These are phyloP conservation scores for Myiopsitta monachus DNA, from an alignment of 2,113 vertebrate species.

Conservation along the genomic window DNA sequence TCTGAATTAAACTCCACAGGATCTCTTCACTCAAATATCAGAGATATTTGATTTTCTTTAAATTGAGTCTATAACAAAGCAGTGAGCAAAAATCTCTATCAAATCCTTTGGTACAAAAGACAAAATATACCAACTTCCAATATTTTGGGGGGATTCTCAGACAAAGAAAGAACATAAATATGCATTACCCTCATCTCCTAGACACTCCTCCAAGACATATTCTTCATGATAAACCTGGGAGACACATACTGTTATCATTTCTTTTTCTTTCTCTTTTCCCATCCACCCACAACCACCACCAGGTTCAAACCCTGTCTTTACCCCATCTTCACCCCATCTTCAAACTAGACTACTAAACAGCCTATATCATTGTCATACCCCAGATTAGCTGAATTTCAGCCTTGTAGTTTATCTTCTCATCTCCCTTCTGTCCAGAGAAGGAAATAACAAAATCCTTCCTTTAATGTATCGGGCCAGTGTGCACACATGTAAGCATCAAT, in stretches of 20 bases:
- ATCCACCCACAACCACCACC: rapidly evolving
- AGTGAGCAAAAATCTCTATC: not conserved
- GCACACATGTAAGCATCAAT: not conserved
- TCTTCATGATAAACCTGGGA: not conserved
- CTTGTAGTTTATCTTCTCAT: not conserved
- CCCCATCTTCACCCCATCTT: not conserved
- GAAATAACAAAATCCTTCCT: not conserved
- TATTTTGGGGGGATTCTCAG: not conserved
- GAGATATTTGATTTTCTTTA: not conserved
- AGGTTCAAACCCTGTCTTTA: not conserved
- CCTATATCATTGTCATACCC: not conserved
- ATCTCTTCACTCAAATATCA: not conserved
- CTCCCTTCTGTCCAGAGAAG: not conserved
- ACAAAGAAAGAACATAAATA: not conserved
- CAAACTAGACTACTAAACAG: not conserved
- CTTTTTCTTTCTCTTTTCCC: not conserved
- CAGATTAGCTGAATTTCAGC: not conserved
- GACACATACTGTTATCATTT: rapidly evolving
- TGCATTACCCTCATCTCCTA: not conserved
- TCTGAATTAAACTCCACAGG: not conserved
- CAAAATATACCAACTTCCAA: not conserved
- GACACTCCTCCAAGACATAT: rapidly evolving
- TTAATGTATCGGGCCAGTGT: not conserved
- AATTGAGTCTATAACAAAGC: not conserved
- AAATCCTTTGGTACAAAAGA: rapidly evolving